A percentile compares a stretch with the other conserved stretches of the same genome.
phyloP scores from a whole-genome alignment of 2,113 vertebrate species.

The Rissa tridactyla region DNA sequence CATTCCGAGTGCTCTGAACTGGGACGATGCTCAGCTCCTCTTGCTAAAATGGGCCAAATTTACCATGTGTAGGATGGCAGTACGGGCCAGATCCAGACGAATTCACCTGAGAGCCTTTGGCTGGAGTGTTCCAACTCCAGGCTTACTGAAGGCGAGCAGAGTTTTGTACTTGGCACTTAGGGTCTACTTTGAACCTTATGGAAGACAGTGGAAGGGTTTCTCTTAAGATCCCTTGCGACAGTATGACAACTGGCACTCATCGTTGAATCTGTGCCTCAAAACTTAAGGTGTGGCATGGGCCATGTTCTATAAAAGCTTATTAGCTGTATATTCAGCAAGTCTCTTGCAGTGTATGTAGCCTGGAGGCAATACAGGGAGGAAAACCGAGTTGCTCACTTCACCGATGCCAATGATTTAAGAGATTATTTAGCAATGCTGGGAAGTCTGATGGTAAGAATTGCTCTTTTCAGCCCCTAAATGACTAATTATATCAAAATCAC shows the following conservation, averaged over 20 bases:
- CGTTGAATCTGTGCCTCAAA: background rate
- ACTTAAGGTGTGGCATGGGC: background rate
- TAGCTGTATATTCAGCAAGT: background rate
- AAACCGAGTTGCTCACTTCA: background rate
- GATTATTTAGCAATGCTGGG: background rate
- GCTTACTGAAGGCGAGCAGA: background rate
- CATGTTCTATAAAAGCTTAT: background rate
- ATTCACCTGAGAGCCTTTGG: background rate
- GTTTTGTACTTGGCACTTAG: background rate
- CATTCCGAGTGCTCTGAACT: background rate
- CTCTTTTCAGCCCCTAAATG: background rate
- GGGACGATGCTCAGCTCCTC: background rate
- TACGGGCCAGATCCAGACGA: background rate
- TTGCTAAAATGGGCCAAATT: background rate
- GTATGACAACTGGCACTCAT: fast-evolving
- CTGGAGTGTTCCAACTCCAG: background rate
- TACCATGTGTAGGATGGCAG: fast-evolving
- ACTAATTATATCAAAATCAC: background rate
- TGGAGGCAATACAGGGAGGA: background rate
- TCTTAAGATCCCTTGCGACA: background rate
- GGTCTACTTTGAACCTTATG: background rate
- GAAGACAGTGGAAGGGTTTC: background rate
- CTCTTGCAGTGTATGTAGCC: background rate
- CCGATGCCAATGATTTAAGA: background rate
- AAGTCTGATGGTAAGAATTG: background rate